A percentile compares a stretch with the other conserved stretches of the same genome.
These are phyloP conservation scores for Aptenodytes patagonicus DNA, from an alignment of 2,113 vertebrate genomes.

Conservation along the genomic window DNA sequence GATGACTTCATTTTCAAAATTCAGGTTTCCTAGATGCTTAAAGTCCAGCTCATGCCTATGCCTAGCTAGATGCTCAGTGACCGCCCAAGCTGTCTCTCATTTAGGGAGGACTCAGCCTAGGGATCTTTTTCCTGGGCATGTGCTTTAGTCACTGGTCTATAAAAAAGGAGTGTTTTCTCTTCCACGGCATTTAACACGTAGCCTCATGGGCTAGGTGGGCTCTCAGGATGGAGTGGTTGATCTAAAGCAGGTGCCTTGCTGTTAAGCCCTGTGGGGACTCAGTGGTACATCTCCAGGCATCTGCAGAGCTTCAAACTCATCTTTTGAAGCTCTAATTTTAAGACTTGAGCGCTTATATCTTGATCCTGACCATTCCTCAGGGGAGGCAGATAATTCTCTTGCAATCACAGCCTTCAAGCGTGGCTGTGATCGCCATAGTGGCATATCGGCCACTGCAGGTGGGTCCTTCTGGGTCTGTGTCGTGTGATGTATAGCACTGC, in stretches of 20 bases:
- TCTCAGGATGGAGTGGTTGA: not conserved
- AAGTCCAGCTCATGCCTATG: not conserved
- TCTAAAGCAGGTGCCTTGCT: not conserved
- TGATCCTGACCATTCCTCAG: not conserved
- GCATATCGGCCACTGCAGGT: not conserved
- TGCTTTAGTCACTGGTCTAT: not conserved
- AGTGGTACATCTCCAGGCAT: not conserved
- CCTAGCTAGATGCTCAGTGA: not conserved
- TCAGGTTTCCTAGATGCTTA: not conserved
- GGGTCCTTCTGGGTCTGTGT: not conserved
- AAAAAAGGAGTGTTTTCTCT: not conserved
- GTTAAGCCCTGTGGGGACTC: not conserved
- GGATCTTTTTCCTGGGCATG: not conserved
- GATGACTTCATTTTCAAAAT: not conserved
- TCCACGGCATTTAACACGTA: not conserved
- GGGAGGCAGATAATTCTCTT: not conserved
- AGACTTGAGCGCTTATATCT: not conserved
- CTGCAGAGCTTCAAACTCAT: slow-evolving; percentile 1
- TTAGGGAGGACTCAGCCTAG: not conserved
- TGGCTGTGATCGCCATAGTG: not conserved
- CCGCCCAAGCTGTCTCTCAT: not conserved
- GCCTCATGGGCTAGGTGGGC: not conserved
- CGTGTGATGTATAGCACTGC: not conserved
- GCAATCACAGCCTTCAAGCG: not conserved
- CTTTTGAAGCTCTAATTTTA: not conserved